Evolutionary conservation across 2,888 invertebrate species (phyloP).

Genomic region (Cataglyphis rosenhaueri): DNA sequence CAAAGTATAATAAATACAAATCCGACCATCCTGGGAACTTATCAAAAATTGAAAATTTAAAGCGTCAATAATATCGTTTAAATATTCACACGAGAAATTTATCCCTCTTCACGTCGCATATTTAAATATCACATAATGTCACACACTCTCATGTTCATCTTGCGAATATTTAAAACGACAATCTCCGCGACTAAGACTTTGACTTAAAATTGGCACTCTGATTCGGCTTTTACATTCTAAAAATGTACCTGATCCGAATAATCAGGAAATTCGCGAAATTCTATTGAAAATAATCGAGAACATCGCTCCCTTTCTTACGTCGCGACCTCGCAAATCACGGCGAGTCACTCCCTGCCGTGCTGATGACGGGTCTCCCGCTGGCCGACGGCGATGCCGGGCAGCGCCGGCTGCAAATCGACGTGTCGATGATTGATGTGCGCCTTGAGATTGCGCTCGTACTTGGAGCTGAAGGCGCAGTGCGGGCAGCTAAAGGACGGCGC

Average conservation of each 20-base stretch:
- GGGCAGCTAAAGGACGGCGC: slow-evolving; percentile 85
- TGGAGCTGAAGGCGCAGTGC: slow-evolving; percentile 85
- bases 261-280: not conserved
- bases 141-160: not conserved
- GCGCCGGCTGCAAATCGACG: slow-evolving; percentile 69
- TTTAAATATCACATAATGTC: not conserved
- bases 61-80: not conserved
- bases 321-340: slow-evolving; percentile 28
- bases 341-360: slow-evolving; percentile 49
- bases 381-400: slow-evolving; percentile 70
- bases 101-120: not conserved
- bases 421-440: slow-evolving; percentile 85
- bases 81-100: slow-evolving; percentile 11
- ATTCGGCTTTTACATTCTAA: not conserved
- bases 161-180: slow-evolving; percentile 19
- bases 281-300: not conserved
- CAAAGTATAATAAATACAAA: not conserved
- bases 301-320: not conserved
- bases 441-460: slow-evolving; percentile 85
- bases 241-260: not conserved
- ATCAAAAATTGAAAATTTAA: not conserved
- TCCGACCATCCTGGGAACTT: not conserved
- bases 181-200: not conserved
- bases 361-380: slow-evolving; percentile 67
- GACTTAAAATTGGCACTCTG: slow-evolving; percentile 35